Evolutionary conservation across 2,113 vertebrate species (phyloP).

Genomic region (Neomonachus schauinslandi): DNA sequence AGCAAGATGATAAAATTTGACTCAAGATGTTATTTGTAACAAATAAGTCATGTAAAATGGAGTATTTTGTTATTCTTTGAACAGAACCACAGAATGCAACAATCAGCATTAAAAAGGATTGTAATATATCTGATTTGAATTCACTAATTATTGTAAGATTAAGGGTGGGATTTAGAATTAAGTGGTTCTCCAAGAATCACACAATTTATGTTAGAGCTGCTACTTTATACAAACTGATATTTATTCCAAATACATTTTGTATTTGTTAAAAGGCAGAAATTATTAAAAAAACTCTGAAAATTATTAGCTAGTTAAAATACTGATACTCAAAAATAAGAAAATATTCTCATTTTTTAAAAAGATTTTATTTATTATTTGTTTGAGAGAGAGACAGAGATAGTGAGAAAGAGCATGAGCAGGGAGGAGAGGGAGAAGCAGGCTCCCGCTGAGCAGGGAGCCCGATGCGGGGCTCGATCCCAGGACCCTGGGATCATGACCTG

Average conservation of each 20-base stretch:
- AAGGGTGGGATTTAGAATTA: background rate
- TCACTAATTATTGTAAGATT: background rate
- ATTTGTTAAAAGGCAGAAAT: background rate
- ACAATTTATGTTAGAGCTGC: background rate
- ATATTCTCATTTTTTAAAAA: background rate
- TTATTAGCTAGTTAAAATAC: background rate
- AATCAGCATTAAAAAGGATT: background rate
- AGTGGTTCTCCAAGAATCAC: background rate
- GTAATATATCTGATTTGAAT: background rate
- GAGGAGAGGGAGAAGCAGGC: no score
- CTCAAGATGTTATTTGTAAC: background rate
- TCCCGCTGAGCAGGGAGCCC: no score
- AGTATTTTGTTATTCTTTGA: background rate
- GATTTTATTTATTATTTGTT: background rate
- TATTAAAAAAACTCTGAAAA: background rate
- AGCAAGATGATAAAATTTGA: background rate
- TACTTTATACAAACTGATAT: background rate
- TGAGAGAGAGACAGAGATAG: no score
- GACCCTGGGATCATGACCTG: no score
- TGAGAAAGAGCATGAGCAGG: no score
- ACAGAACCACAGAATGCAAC: background rate
- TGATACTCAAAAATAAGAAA: background rate
- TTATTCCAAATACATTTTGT: background rate
- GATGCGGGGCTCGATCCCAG: no score
- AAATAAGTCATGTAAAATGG: background rate